These are phyloP conservation scores for Phalloptychus januarius DNA, from an alignment of 2,797 vertebrate genomes.

Conservation along the genomic window DNA sequence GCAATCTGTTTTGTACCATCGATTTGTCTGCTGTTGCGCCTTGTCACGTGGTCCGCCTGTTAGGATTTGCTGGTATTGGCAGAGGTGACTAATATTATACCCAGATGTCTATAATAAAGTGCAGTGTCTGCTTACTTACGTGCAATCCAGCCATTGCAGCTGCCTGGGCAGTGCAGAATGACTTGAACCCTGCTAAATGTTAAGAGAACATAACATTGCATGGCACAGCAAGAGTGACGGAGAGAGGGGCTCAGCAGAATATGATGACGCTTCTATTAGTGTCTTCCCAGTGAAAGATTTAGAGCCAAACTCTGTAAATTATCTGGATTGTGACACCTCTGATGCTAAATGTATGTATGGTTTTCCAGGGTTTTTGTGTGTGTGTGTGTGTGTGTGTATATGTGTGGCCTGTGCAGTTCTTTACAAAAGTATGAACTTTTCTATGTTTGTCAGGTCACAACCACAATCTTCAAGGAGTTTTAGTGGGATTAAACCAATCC, in stretches of 20 bases:
- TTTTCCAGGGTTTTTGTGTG: not conserved
- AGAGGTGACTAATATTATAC: conserved; percentile 88
- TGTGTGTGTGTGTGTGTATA: too few species aligned
- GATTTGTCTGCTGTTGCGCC: conserved; percentile 81
- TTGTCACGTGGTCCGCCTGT: conserved; percentile 81
- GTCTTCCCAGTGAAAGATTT: conserved; percentile 49
- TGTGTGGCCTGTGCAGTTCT: conserved; percentile 20
- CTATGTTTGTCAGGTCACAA: not conserved
- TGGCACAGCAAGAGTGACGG: conserved; percentile 57
- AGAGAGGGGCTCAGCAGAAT: conserved; percentile 74
- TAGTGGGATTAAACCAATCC: not conserved
- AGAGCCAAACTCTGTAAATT: conserved; percentile 56
- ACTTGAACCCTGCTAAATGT: conserved; percentile 81
- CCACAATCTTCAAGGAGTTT: not conserved
- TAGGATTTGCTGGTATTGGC: conserved; percentile 81
- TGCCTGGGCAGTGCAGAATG: conserved; percentile 80
- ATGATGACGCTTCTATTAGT: conserved; percentile 76
- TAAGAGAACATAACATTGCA: conserved; percentile 76
- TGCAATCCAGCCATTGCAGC: conserved; percentile 76
- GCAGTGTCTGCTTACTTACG: conserved; percentile 83
- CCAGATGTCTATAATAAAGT: conserved; percentile 86
- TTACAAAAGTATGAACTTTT: not conserved
- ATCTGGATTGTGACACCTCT: conserved; percentile 39
- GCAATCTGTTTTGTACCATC: conserved; percentile 86
- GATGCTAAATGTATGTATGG: conserved; percentile 10